Percentiles rank a stretch among this genome's conserved stretches.
Conservation (phyloP, 2,113 vertebrate species). For the Aramus guarauna region DNA sequence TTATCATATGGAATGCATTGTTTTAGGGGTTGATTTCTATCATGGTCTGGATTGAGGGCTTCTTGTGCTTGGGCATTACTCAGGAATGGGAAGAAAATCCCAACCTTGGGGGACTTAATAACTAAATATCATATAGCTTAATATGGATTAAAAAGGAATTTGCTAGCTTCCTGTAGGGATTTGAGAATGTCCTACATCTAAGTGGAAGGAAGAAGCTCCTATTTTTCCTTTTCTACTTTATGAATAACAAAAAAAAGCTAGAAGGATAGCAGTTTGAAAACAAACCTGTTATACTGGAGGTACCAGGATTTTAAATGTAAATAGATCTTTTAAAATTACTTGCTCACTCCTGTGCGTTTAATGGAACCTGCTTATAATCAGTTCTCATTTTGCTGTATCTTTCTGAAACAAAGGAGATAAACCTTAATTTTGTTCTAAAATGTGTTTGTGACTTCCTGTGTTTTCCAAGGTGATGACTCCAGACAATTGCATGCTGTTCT, state of each 20-base stretch:
- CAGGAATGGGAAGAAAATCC: not conserved
- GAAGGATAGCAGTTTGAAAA: not conserved
- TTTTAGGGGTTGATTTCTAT: not conserved
- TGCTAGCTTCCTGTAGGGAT: not conserved
- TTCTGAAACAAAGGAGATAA: not conserved
- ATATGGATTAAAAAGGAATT: not conserved
- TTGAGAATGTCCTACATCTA: not conserved
- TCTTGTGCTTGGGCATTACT: not conserved
- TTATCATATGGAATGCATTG: rapidly evolving
- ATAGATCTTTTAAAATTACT: not conserved
- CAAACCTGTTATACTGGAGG: conserved; percentile 26
- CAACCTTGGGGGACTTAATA: not conserved
- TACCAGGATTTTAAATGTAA: conserved; percentile 9
- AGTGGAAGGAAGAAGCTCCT: not conserved
- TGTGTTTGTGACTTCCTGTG: not conserved
- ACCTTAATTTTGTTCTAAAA: not conserved
- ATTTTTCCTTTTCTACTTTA: not conserved
- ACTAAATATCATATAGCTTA: not conserved
- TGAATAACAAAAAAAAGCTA: not conserved
- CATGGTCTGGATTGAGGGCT: not conserved
- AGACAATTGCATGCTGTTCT: not conserved
- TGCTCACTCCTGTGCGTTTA: not conserved
- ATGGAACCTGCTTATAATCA: not conserved
- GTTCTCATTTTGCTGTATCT: not conserved
- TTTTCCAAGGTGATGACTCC: not conserved